Evolutionary conservation across 2,888 invertebrate genomes (phyloP).

Genomic region (Leucophenga montana): DNA sequence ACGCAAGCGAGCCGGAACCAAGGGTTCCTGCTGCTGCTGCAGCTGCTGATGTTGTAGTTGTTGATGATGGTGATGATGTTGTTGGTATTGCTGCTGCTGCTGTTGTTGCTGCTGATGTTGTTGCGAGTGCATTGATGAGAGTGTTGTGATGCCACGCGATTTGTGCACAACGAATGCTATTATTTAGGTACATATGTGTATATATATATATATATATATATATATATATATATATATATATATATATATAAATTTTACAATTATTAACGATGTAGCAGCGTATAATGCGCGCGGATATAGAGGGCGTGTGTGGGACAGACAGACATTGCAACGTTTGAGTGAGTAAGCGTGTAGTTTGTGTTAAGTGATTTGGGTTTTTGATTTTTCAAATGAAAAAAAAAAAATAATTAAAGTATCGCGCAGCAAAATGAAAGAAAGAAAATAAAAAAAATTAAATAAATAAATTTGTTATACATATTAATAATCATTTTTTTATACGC

Average conservation of each 20-base stretch:
- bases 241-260: too few relatives aligned
- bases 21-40: slow-evolving; percentile 74
- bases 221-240: too few relatives aligned
- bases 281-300: slow-evolving; percentile 3
- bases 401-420: too few relatives aligned
- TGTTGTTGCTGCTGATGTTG: slow-evolving; percentile 56
- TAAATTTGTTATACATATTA: too few relatives aligned
- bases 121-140: slow-evolving; percentile 77
- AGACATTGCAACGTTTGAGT: too few relatives aligned
- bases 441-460: too few relatives aligned
- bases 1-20: slow-evolving; percentile 76
- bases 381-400: too few relatives aligned
- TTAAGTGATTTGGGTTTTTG: not conserved
- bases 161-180: slow-evolving; percentile 85
- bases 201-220: too few relatives aligned
- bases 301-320: slow-evolving; percentile 22
- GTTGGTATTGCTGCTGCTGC: slow-evolving; percentile 42
- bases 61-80: slow-evolving; percentile 27
- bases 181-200: slow-evolving; percentile 15
- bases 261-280: slow-evolving; percentile 17
- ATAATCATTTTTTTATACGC: not conserved
- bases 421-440: too few relatives aligned
- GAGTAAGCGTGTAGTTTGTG: slow-evolving; percentile 27
- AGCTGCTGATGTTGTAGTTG: slow-evolving; percentile 39
- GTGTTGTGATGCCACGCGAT: slow-evolving; percentile 84